Evolutionary conservation across 2,888 invertebrate genomes (phyloP).

Genomic region (Meloe dianella): DNA sequence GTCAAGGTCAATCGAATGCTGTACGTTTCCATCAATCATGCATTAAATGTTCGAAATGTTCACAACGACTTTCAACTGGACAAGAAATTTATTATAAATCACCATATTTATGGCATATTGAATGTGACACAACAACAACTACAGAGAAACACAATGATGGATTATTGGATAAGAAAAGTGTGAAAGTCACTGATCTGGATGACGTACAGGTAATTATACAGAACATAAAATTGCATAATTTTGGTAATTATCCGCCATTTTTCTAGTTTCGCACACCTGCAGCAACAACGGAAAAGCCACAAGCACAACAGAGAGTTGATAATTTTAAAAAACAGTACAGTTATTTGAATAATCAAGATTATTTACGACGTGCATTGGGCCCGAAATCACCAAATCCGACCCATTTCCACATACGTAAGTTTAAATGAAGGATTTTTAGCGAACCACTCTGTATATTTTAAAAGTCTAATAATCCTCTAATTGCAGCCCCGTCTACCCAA

Average conservation of each 20-base stretch:
- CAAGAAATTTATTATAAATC: background rate
- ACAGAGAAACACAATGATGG: background rate
- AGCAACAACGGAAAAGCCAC: background rate
- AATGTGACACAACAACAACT: background rate
- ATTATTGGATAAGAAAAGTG: background rate
- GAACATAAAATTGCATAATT: no score
- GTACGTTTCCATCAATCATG: background rate
- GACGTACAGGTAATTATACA: background rate
- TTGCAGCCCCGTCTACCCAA: background rate
- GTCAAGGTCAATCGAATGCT: background rate
- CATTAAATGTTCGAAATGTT: background rate
- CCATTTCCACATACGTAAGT: slow-evolving; percentile 1
- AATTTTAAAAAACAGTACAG: background rate
- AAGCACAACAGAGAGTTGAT: background rate
- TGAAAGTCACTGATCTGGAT: background rate
- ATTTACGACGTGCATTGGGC: background rate
- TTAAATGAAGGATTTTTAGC: background rate
- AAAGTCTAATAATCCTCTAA: background rate
- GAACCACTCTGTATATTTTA: background rate
- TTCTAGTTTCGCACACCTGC: background rate
- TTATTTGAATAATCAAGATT: background rate
- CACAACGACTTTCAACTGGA: background rate
- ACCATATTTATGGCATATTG: background rate
- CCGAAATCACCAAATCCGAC: background rate
- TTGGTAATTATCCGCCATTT: no score